Conservation (phyloP, 1,140 invertebrate genomes). For the Cyclargus thomasi region DNA sequence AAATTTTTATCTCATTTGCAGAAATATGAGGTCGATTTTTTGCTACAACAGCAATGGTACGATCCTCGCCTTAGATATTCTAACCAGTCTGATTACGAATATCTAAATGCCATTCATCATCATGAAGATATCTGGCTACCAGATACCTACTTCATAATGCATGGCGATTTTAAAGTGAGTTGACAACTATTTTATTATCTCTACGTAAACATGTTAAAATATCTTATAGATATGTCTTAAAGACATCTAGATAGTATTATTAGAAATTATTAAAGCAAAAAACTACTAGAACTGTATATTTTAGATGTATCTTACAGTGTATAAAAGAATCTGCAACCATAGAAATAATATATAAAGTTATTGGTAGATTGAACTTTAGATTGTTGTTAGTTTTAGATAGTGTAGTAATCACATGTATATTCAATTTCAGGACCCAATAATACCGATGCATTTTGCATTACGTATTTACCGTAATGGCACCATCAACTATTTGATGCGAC, state of each 20-base stretch:
- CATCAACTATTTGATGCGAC: constrained; percentile 93
- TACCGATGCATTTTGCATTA: constrained; percentile 92
- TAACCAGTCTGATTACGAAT: constrained; percentile 89
- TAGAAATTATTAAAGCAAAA: no score
- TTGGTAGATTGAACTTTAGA: neutral
- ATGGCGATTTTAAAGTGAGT: constrained; percentile 89
- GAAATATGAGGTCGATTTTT: constrained; percentile 97
- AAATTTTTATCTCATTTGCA: constrained; percentile 51
- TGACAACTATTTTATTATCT: neutral
- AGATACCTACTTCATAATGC: constrained; percentile 96
- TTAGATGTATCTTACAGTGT: no score
- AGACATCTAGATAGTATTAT: neutral
- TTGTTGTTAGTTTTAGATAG: neutral
- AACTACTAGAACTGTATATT: no score
- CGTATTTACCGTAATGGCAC: constrained; percentile 93
- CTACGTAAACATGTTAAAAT: neutral
- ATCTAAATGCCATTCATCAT: constrained; percentile 92
- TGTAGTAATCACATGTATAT: constrained; percentile 25
- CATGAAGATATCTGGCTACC: constrained; percentile 93
- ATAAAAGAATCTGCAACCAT: no score
- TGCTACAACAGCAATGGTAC: constrained; percentile 93
- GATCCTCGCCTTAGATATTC: constrained; percentile 90
- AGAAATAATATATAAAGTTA: no score
- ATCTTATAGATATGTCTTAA: no score
- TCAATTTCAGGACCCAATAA: constrained; percentile 83